Percentiles rank a stretch among this genome's conserved stretches.
phyloP scores from a whole-genome alignment of 2,888 invertebrate species.

The Tenthredo scrophulariae region DNA sequence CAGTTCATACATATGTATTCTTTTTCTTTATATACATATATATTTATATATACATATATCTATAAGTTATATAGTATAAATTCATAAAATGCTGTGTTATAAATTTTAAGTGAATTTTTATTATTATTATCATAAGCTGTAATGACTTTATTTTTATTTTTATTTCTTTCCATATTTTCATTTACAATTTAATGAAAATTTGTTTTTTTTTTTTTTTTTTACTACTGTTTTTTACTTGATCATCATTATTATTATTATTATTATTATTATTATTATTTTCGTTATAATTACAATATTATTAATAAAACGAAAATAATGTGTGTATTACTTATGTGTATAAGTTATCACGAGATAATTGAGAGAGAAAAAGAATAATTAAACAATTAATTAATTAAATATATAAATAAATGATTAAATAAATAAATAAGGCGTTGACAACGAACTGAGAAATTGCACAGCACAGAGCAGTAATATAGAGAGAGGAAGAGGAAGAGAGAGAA shows the following conservation, averaged over 20 bases:
- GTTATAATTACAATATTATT: no score
- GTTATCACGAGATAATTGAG: not conserved
- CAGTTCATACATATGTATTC: not conserved
- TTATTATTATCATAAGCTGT: not conserved
- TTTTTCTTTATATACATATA: not conserved
- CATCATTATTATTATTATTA: not conserved
- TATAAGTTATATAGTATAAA: not conserved
- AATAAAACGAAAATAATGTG: not conserved
- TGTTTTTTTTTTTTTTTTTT: not conserved
- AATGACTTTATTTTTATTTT: not conserved
- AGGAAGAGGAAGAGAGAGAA: not conserved
- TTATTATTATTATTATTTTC: not conserved
- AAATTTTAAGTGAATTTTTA: slow-evolving; percentile 12
- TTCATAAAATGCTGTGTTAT: slow-evolving; percentile 21
- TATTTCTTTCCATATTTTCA: no score
- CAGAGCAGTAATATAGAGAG: not conserved
- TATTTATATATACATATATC: not conserved
- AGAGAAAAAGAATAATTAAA: not conserved
- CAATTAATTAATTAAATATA: not conserved
- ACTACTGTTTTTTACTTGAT: not conserved
- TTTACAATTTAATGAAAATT: not conserved
- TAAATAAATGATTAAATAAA: not conserved
- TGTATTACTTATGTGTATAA: no score
- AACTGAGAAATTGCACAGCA: not conserved
- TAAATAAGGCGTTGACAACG: not conserved